A percentile compares a stretch with the other conserved stretches of the same genome.
These are phyloP conservation scores for Heterochromis multidens DNA, from an alignment of 2,113 vertebrate genomes.

Conservation along the genomic window DNA sequence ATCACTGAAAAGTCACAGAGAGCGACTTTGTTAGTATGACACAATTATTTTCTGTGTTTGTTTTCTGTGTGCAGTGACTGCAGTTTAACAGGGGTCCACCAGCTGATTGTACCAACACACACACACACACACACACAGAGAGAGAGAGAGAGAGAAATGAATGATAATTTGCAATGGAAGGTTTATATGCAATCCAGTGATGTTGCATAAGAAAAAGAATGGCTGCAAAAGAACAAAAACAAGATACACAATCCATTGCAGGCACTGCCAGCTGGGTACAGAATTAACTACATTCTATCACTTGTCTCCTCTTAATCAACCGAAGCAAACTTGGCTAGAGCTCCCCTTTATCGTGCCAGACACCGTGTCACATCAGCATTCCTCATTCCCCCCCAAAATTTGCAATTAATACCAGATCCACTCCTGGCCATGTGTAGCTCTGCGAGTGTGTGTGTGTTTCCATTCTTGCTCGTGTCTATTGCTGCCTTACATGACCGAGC, in stretches of 20 bases:
- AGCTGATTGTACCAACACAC: background rate
- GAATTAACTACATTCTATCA: slow-evolving; percentile 45
- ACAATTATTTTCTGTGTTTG: background rate
- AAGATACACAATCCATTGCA: background rate
- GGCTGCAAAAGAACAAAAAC: background rate
- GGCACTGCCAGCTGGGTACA: slow-evolving; percentile 2
- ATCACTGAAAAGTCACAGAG: background rate
- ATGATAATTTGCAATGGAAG: background rate
- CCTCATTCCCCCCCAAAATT: slow-evolving; percentile 11
- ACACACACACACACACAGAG: background rate
- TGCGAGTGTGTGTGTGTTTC: background rate
- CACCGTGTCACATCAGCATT: slow-evolving; percentile 53
- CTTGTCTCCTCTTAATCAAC: slow-evolving; percentile 44
- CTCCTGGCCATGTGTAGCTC: slow-evolving; percentile 5
- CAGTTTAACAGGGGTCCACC: background rate
- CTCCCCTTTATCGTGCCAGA: slow-evolving; percentile 18
- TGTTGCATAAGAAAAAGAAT: background rate
- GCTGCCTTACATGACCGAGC: background rate
- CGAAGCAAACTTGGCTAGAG: slow-evolving; percentile 33
- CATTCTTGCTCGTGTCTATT: background rate
- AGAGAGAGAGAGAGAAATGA: background rate
- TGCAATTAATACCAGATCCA: slow-evolving; percentile 37
- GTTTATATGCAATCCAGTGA: background rate
- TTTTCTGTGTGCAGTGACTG: background rate
- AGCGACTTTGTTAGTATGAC: background rate